phyloP scores from a whole-genome alignment of 2,888 invertebrate species.

The Drosophila mulleri region DNA sequence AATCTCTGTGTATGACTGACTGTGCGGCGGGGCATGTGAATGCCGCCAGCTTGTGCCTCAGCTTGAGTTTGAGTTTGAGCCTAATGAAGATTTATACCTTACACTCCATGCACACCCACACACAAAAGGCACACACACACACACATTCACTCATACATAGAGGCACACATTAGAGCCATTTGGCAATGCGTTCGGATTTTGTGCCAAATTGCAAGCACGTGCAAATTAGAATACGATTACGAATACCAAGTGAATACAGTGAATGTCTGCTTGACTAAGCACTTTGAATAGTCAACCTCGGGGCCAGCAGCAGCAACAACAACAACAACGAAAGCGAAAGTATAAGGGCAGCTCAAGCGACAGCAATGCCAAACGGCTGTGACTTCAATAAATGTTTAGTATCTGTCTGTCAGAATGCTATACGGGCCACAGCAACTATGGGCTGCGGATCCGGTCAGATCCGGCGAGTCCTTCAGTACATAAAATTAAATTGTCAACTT shows the following conservation, averaged over 20 bases:
- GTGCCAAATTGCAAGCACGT: constrained; percentile 76
- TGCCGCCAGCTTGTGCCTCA: constrained; percentile 17
- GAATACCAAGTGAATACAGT: constrained; percentile 37
- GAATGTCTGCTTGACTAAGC: constrained; percentile 66
- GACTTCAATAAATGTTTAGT: constrained; percentile 78
- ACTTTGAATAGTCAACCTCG: constrained; percentile 72
- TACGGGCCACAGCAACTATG: neutral
- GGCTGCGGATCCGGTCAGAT: constrained; percentile 1
- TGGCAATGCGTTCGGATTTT: constrained; percentile 41
- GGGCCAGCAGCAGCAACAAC: constrained; percentile 2
- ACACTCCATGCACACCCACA: constrained; percentile 15
- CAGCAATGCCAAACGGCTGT: constrained; percentile 20
- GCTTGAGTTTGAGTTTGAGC: constrained; percentile 21
- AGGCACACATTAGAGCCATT: constrained; percentile 30
- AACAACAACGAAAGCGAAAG: no score
- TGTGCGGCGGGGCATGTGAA: constrained; percentile 25
- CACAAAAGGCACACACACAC: constrained; percentile 14
- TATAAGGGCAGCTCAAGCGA: constrained; percentile 36
- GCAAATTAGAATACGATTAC: constrained; percentile 72
- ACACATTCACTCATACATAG: constrained; percentile 19
- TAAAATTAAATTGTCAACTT: constrained; percentile 81
- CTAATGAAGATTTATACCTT: constrained; percentile 77
- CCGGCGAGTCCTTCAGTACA: constrained; percentile 58
- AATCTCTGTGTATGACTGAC: constrained; percentile 15
- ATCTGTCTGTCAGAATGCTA: constrained; percentile 44